Evolutionary conservation across 2,113 vertebrate genomes (phyloP), one percentile per base, ranked within the genome.

Genomic region (Alligator sinensis): DNA sequence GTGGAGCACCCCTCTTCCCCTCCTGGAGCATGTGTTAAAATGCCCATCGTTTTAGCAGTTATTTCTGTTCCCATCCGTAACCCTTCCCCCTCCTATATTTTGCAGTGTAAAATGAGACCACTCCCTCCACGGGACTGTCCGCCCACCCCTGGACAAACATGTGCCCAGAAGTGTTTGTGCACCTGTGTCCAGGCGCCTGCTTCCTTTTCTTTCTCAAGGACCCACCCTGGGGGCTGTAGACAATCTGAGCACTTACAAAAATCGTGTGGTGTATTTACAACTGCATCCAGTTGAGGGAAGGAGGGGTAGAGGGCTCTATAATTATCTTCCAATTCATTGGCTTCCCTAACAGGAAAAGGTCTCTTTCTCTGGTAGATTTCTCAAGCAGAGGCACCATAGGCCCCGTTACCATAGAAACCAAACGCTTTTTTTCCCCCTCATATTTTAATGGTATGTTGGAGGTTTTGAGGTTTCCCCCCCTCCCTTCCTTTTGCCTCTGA

Each of bases 381-480:
- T 96, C 93, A 96, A 96, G 94, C 94, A 93, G 90, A 95, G 80
- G 82, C 91, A 96, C 92, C 91, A 95, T 76, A 95, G 85, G 95
- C 92, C 92, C 87, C 3, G 97, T 98, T 98, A 94, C 97, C 95
- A 98, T 62, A 96, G 98, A 97, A 98, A 98, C 98, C 96, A 96
- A 96, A 60, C 77, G 61, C 2, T 92, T 93, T 91, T 90, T 96
- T 75, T 92, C 95, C 93, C 59, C 59, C 83, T 90, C 4, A 2
- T 96, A 79, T 96, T 97, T 97, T 96, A 95, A 94, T 94, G 93
- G 97, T 64, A 87, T 90, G 92, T 93, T 95, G 96, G 96, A 97
- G 91, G 83, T 92, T 92, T 95, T 91, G 92, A 82, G 91, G 88
- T 80, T 25, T 77, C 54, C 38, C 79, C 82, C 77, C 63, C 75